Conservation (phyloP, 2,888 invertebrate genomes). For the Ethmia dodecea region DNA sequence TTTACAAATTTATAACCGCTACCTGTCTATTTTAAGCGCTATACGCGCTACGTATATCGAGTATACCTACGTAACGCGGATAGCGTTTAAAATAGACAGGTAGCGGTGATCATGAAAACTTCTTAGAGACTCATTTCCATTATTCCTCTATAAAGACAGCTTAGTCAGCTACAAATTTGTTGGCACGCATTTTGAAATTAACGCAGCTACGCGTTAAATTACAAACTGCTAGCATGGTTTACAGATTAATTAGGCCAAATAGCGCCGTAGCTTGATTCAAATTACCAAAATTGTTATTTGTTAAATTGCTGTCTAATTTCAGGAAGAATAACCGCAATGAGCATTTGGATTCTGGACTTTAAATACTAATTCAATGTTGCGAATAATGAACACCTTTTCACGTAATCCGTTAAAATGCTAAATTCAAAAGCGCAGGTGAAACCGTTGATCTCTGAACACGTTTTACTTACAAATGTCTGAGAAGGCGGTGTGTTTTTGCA, state of each 20-base stretch:
- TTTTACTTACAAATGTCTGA: constrained; percentile 38
- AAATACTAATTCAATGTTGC: neutral
- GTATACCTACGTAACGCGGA: constrained; percentile 1
- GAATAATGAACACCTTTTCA: neutral
- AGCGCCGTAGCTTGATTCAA: constrained; percentile 30
- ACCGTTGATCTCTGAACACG: constrained; percentile 22
- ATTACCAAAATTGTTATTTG: constrained; percentile 45
- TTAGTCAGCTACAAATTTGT: too few relatives aligned
- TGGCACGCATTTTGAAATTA: constrained; percentile 8
- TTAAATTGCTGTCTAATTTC: constrained; percentile 39
- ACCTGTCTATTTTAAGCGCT: constrained; percentile 2
- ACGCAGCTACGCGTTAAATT: constrained; percentile 11
- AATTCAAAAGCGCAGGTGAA: constrained; percentile 18
- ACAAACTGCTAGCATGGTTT: constrained; percentile 16
- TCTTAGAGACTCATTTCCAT: constrained; percentile 14
- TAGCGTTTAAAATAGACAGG: constrained; percentile 2
- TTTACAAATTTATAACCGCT: constrained; percentile 5
- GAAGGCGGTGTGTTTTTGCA: constrained; percentile 38
- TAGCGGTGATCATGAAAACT: constrained; percentile 7
- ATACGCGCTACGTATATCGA: neutral
- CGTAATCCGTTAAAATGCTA: constrained; percentile 15
- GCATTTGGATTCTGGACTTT: too few relatives aligned
- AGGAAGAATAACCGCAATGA: constrained; percentile 30
- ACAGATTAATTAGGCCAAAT: constrained; percentile 27
- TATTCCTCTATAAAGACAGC: too few relatives aligned